A percentile compares a stretch with the other conserved stretches of the same genome.
Conservation (phyloP, 2,797 vertebrate genomes). For the Sebastes diploproa region DNA sequence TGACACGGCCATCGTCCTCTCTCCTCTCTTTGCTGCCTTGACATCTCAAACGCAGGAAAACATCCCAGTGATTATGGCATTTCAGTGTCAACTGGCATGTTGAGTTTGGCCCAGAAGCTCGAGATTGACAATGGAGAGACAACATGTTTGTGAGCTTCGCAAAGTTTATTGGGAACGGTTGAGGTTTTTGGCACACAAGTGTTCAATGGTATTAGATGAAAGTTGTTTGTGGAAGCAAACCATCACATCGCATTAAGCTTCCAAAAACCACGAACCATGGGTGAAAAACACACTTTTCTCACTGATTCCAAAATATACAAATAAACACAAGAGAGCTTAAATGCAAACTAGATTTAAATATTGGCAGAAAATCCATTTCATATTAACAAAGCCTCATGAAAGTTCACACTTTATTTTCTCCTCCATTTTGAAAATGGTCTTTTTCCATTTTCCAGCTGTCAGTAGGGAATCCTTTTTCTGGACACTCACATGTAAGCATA, state of each 20-base stretch:
- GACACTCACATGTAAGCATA: slow-evolving; percentile 68
- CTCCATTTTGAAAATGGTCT: slow-evolving; percentile 48
- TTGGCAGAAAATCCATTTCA: slow-evolving; percentile 5
- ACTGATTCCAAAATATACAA: not conserved
- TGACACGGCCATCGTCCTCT: slow-evolving; percentile 71
- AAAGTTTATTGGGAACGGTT: slow-evolving; percentile 62
- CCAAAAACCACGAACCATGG: slow-evolving; percentile 1
- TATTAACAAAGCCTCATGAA: not conserved
- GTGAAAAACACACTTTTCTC: not conserved
- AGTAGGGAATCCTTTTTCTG: slow-evolving; percentile 57
- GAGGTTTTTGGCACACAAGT: slow-evolving; percentile 53
- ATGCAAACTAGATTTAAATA: not conserved
- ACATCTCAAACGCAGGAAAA: slow-evolving; percentile 72
- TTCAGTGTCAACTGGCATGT: slow-evolving; percentile 79
- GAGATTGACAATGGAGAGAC: slow-evolving; percentile 71
- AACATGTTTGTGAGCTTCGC: slow-evolving; percentile 65
- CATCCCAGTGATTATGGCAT: slow-evolving; percentile 77
- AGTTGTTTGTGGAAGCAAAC: slow-evolving; percentile 38
- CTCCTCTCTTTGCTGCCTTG: slow-evolving; percentile 65
- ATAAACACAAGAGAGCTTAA: not conserved
- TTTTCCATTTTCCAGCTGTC: slow-evolving; percentile 48
- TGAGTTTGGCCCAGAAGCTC: slow-evolving; percentile 57
- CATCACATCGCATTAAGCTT: slow-evolving; percentile 40
- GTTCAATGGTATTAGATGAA: slow-evolving; percentile 47
- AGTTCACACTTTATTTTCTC: slow-evolving; percentile 12